A percentile compares a stretch with the other conserved stretches of the same genome.
phyloP scores from a whole-genome alignment of 2,888 invertebrate genomes.

The Drosophila kanekoi region DNA sequence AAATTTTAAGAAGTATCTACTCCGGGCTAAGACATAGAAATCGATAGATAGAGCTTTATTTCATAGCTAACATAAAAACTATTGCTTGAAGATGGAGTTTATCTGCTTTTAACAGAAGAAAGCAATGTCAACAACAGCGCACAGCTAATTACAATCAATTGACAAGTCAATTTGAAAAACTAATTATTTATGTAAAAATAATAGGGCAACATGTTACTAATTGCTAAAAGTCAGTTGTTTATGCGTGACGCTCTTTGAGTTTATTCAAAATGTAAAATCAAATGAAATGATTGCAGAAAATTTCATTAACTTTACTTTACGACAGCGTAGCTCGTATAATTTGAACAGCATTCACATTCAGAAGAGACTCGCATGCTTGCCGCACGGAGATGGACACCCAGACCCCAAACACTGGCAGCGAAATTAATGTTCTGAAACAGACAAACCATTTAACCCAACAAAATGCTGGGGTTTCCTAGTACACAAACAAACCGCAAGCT shows the following conservation, averaged over 20 bases:
- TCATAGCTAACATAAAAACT: too few species aligned
- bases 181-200: not conserved
- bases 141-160: not conserved
- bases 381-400: too few species aligned
- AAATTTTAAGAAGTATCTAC: not conserved
- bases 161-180: not conserved
- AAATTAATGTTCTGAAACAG: slow-evolving; percentile 78
- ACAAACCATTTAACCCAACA: slow-evolving; percentile 74
- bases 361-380: slow-evolving; percentile 8
- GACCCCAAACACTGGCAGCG: slow-evolving; percentile 30
- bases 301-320: slow-evolving; percentile 25
- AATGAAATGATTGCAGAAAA: slow-evolving; percentile 25
- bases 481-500: slow-evolving; percentile 61
- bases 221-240: not conserved
- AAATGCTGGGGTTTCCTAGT: slow-evolving; percentile 23
- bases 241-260: not conserved
- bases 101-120: too few species aligned
- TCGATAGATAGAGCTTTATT: too few species aligned
- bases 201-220: not conserved
- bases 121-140: too few species aligned
- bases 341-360: slow-evolving; percentile 10
- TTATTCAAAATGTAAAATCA: slow-evolving; percentile 8
- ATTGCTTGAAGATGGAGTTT: too few species aligned
- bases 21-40: too few species aligned
- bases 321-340: slow-evolving; percentile 15